phyloP scores from a whole-genome alignment of 2,797 vertebrate genomes.

The Chromobotia macracanthus region DNA sequence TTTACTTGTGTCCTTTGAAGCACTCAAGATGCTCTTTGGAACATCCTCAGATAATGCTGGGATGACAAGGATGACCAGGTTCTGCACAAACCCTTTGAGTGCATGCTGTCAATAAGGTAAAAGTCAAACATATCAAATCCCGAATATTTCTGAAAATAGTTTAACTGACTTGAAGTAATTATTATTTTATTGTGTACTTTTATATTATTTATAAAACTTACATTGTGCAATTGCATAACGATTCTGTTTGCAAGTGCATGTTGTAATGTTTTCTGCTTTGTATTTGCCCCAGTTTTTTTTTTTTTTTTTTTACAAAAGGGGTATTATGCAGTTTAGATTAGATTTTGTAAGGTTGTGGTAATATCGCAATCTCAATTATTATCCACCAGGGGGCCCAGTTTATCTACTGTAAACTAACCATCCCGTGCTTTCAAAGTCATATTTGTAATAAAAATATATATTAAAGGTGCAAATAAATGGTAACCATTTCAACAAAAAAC shows the following conservation, averaged over 20 bases:
- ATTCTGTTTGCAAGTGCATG: neutral
- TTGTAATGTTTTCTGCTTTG: neutral
- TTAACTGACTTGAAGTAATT: too few relatives aligned
- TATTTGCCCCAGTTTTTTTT: neutral
- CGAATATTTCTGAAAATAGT: too few relatives aligned
- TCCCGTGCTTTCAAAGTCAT: neutral
- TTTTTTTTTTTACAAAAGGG: conserved; percentile 7
- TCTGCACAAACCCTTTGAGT: too few relatives aligned
- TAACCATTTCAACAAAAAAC: too few relatives aligned
- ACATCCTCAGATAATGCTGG: neutral
- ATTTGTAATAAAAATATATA: neutral
- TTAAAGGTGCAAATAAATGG: neutral
- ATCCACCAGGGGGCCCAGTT: conserved; percentile 37
- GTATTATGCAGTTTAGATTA: conserved; percentile 3
- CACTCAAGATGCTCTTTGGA: neutral
- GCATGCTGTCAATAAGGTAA: neutral
- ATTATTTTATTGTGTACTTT: too few relatives aligned
- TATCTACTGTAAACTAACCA: neutral
- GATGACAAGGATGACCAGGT: neutral
- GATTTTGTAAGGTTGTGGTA: neutral
- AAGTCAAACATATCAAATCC: neutral
- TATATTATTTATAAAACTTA: too few relatives aligned
- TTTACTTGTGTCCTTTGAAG: neutral
- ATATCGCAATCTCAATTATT: neutral
- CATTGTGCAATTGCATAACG: neutral